phyloP scores from a whole-genome alignment of 2,113 vertebrate genomes.

The Catharus minimus region DNA sequence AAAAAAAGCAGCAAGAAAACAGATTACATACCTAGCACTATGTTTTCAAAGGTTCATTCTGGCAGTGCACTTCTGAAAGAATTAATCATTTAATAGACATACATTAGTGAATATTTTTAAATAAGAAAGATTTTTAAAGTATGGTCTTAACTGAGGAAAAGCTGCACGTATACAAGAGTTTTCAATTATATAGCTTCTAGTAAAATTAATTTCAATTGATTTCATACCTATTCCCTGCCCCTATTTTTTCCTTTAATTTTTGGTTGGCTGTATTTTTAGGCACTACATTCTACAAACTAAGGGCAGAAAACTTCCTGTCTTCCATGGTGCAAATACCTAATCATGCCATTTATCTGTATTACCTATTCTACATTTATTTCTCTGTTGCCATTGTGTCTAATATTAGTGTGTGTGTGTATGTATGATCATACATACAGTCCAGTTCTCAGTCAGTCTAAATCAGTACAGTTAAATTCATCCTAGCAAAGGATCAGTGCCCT shows the following conservation, averaged over 20 bases:
- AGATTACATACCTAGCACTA: background rate
- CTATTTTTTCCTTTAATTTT: background rate
- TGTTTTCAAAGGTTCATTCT: background rate
- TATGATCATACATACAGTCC: rapidly evolving
- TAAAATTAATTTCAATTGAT: background rate
- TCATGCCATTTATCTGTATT: background rate
- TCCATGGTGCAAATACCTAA: background rate
- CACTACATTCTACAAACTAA: background rate
- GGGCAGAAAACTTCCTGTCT: background rate
- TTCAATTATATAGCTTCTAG: background rate
- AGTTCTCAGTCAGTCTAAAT: background rate
- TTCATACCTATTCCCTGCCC: background rate
- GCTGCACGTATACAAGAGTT: background rate
- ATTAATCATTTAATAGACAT: background rate
- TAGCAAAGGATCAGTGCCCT: background rate
- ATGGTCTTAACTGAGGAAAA: background rate
- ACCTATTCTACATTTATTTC: background rate
- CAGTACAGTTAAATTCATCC: background rate
- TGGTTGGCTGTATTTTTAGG: background rate
- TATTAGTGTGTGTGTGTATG: background rate
- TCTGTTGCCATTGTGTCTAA: background rate
- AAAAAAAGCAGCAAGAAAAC: background rate
- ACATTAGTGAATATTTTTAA: background rate
- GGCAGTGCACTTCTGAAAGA: background rate
- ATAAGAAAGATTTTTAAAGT: background rate